These are phyloP conservation scores for Creontiades dilutus DNA, from an alignment of 2,888 invertebrate species.

Conservation along the genomic window DNA sequence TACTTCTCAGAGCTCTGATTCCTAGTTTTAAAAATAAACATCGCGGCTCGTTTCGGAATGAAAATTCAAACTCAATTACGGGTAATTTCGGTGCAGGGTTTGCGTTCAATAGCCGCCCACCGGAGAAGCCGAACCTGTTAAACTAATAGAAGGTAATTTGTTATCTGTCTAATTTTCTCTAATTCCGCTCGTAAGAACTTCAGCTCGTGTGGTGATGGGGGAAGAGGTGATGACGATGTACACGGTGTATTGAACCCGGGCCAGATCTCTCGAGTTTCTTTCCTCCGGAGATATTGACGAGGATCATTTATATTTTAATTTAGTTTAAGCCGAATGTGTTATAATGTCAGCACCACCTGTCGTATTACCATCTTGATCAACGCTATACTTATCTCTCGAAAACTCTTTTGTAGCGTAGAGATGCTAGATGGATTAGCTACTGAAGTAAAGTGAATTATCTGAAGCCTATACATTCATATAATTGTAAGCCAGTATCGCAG, in stretches of 20 bases:
- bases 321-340: too few species aligned
- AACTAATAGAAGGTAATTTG: conserved; percentile 16
- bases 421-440: too few species aligned
- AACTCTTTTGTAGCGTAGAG: too few species aligned
- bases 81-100: not conserved
- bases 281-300: not conserved
- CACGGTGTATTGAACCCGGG: conserved; percentile 23
- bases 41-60: not conserved
- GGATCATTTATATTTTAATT: too few species aligned
- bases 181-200: not conserved
- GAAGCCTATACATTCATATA: too few species aligned
- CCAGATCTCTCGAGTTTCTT: conserved; percentile 13
- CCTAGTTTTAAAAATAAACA: not conserved
- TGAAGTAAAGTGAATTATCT: too few species aligned
- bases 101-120: conserved; percentile 22
- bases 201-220: not conserved
- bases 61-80: conserved; percentile 7
- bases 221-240: conserved; percentile 1
- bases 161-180: not conserved
- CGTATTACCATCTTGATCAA: too few species aligned
- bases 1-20: not conserved
- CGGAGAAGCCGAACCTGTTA: conserved; percentile 24
- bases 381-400: too few species aligned
- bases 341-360: too few species aligned
- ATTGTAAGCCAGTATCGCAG: too few species aligned